Base-by-base conservation (phyloP, 2,113 vertebrate genomes). In the Podiceps cristatus region DNA sequence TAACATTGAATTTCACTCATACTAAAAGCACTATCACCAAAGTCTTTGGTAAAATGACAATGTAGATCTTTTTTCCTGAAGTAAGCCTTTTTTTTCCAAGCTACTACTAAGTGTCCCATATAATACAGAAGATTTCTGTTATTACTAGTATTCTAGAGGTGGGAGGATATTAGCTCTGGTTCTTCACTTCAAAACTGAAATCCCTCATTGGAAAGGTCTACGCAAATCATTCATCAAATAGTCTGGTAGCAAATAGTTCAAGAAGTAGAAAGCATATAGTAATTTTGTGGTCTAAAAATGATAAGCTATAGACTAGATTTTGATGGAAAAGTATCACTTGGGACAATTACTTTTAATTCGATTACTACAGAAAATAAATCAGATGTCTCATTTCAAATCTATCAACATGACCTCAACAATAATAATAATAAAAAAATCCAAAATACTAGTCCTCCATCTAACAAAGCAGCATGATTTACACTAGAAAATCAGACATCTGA, bases 51-150 rank as follows among this genome's bases (percentile, higher is more conserved):
- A 93, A 76, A 77, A 33, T 31, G 29, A 58, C 20, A 45, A 12
- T 0, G 4, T 7, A 0, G 3, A 42, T 4, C 8, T 58, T 64
- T 64, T 58, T 42, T 25, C 13, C 25, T 52, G 7, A 80, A 69
- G 28, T 4, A 67, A 75, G 4, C 3, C 29, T 40, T 68, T 44
- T 44, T 37, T 29, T 52, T 37, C 53, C 67, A 84, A 93, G 45
- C 31, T 53, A 33, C 24, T 45, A n/a, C 33, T 31, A 23, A 24
- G 33, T 19, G 45, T 3, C 37, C 20, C 31, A n/a, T 23, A 24
- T 9, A 71, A 69, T 8, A 74, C 3, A 44, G 10, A 47, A 68
- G 24, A 45, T 22, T 33, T 20, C 45, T 50, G 4, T 29, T 37
- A 10, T 23, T 63, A 42, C 2, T 11, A 50, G 8, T 14, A 49